Conservation (phyloP, 2,113 vertebrate species). For the Mobula birostris region DNA sequence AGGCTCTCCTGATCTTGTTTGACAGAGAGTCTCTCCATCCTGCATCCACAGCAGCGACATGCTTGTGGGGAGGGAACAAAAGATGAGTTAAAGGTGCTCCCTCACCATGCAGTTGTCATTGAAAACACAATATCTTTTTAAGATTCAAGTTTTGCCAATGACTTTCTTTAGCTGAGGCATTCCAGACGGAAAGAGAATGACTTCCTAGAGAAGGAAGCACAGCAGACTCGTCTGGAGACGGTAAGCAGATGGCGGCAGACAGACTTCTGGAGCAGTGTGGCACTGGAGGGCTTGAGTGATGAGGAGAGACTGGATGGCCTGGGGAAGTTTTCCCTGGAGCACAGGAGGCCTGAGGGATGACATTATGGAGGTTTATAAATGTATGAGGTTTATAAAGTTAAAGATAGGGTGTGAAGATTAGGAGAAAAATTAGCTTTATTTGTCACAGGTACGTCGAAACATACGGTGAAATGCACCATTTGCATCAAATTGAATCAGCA, state of each 20-base stretch:
- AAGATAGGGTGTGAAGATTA: no score
- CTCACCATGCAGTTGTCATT: background rate
- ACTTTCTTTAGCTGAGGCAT: background rate
- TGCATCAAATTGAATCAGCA: no score
- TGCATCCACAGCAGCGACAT: background rate
- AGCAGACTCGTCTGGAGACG: slow-evolving; percentile 17
- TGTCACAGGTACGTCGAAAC: no score
- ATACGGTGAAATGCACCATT: no score
- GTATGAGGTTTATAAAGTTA: no score
- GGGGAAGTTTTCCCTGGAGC: no score
- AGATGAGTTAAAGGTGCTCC: background rate
- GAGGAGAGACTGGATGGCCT: background rate
- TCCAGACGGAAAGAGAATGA: slow-evolving; percentile 9
- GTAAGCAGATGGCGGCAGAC: background rate
- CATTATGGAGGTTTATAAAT: no score
- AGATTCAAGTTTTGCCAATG: background rate
- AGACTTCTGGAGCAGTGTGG: background rate
- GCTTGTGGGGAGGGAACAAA: background rate
- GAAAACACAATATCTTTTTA: background rate
- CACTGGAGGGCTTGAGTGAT: background rate
- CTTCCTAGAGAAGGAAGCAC: slow-evolving; percentile 9
- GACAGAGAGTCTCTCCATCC: background rate
- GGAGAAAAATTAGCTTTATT: no score
- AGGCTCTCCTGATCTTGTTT: background rate
- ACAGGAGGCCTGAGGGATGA: no score